A percentile compares a stretch with the other conserved stretches of the same genome.
These are phyloP conservation scores for Helarctos malayanus DNA, from an alignment of 2,797 vertebrate species.

Conservation along the genomic window DNA sequence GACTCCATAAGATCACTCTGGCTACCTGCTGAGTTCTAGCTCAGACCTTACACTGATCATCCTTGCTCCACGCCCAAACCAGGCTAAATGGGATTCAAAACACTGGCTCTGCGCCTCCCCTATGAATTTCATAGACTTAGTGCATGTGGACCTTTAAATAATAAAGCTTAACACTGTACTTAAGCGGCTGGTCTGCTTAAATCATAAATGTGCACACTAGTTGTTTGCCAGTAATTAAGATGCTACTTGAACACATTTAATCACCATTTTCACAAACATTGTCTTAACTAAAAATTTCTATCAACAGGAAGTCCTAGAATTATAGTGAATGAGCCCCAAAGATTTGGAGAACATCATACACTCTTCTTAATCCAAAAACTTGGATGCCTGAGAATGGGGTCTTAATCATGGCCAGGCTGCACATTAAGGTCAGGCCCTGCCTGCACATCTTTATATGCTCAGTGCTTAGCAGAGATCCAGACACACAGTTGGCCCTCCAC, in stretches of 20 bases:
- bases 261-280: conserved; percentile 51
- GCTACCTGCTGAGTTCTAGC: neutral
- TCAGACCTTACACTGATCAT: neutral
- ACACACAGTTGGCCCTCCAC: neutral
- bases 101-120: neutral
- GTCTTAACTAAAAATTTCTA: conserved; percentile 54
- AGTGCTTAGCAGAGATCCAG: neutral
- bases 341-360: conserved; percentile 15
- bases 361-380: conserved; percentile 42
- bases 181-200: neutral
- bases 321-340: neutral
- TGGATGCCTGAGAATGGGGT: neutral
- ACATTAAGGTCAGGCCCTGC: neutral
- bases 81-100: neutral
- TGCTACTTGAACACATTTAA: conserved; percentile 26
- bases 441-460: neutral
- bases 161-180: neutral
- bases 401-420: neutral
- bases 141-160: neutral
- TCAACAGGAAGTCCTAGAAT: conserved; percentile 52
- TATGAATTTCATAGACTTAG: neutral
- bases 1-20: neutral
- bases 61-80: neutral
- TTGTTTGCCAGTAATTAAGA: conserved; percentile 5
- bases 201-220: neutral